phyloP scores from a whole-genome alignment of 2,113 vertebrate species.

The Oryctolagus cuniculus region DNA sequence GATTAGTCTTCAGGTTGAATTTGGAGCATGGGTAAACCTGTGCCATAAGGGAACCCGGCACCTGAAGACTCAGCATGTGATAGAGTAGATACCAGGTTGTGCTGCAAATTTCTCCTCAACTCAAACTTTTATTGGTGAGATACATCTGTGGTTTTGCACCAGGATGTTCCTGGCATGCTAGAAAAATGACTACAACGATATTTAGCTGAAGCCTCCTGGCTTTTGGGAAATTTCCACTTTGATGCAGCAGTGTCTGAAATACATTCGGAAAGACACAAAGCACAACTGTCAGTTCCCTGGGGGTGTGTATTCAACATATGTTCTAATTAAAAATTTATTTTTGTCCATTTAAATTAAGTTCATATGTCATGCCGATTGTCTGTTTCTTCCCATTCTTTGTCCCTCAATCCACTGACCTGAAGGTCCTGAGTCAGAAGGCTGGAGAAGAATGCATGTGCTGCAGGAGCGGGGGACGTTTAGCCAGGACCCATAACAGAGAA shows the following conservation, averaged over 20 bases:
- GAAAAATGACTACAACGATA: background rate
- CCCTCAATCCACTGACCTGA: background rate
- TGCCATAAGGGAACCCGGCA: background rate
- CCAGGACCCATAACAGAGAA: background rate
- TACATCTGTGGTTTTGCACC: background rate
- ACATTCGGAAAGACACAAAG: slow-evolving; percentile 2
- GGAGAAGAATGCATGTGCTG: background rate
- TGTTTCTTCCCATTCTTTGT: slow-evolving; percentile 53
- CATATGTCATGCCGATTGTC: slow-evolving; percentile 47
- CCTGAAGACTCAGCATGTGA: background rate
- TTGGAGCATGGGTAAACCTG: background rate
- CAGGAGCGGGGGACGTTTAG: background rate
- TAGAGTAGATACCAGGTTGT: background rate
- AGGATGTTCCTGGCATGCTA: background rate
- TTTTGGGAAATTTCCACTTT: background rate
- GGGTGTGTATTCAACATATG: slow-evolving; percentile 70
- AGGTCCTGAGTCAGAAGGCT: background rate
- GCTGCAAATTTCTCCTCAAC: background rate
- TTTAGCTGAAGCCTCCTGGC: background rate
- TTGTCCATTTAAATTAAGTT: slow-evolving; percentile 61
- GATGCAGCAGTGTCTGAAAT: background rate
- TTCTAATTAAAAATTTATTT: slow-evolving; percentile 80
- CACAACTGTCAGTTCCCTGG: slow-evolving; percentile 42
- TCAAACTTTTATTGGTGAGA: background rate
- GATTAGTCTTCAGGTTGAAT: background rate